phyloP scores from a whole-genome alignment of 2,113 vertebrate genomes.

The Microtus pennsylvanicus region DNA sequence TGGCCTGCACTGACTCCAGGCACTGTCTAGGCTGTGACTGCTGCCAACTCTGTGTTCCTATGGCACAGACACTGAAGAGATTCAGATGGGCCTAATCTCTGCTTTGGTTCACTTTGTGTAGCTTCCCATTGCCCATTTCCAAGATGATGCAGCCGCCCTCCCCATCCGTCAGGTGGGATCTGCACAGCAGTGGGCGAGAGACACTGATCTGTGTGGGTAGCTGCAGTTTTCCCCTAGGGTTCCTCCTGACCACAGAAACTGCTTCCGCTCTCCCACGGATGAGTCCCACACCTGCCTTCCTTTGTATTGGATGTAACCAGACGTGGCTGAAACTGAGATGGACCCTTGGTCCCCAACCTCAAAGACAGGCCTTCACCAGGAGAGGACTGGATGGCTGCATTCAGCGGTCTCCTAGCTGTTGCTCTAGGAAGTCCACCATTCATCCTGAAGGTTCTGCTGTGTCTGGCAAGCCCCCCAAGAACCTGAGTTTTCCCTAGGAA shows the following conservation, averaged over 20 bases:
- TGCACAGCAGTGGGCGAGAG: not conserved
- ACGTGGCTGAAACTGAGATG: not conserved
- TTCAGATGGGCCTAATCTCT: not conserved
- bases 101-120: not conserved
- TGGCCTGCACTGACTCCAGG: not conserved
- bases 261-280: not conserved
- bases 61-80: not conserved
- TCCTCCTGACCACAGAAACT: not conserved
- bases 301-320: not conserved
- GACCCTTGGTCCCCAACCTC: not conserved
- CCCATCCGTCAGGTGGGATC: not conserved
- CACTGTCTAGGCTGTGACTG: not conserved
- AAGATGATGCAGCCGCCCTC: not conserved
- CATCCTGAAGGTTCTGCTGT: not conserved
- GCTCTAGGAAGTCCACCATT: not conserved
- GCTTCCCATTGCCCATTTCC: not conserved
- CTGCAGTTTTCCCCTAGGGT: not conserved
- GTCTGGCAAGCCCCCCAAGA: not conserved
- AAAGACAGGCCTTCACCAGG: not conserved
- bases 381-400: not conserved
- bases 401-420: not conserved
- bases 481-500: not conserved
- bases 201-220: not conserved
- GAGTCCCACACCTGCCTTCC: not conserved
- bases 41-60: not conserved